These are phyloP conservation scores for Limnothrissa miodon DNA, from an alignment of 2,113 vertebrate species.

Conservation along the genomic window DNA sequence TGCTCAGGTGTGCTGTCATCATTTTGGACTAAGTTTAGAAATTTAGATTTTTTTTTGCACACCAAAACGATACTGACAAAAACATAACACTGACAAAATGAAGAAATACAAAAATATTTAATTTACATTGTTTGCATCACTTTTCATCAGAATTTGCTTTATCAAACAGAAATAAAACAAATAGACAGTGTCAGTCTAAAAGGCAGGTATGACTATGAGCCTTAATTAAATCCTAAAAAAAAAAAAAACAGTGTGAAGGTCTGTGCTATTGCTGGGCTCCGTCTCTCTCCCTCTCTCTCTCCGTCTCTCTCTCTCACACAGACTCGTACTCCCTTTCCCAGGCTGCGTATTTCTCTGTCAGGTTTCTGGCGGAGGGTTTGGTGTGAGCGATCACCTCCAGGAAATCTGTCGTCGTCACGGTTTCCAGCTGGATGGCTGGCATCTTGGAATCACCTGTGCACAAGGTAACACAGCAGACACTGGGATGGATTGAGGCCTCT, in stretches of 20 bases:
- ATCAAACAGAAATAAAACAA: background rate
- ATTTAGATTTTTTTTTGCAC: no score
- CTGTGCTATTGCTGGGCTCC: background rate
- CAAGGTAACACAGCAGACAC: background rate
- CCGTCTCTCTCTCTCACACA: conserved; percentile 64
- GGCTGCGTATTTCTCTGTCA: conserved; percentile 80
- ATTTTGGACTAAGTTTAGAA: background rate
- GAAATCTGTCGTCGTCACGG: conserved; percentile 83
- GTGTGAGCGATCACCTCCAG: conserved; percentile 84
- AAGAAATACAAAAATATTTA: background rate
- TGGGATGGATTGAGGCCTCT: no score
- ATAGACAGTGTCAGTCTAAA: conserved; percentile 1
- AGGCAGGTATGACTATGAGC: background rate
- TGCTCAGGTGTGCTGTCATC: background rate
- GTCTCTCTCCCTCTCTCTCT: conserved; percentile 33
- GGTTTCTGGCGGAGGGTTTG: conserved; percentile 84
- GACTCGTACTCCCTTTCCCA: conserved; percentile 92
- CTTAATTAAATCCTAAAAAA: background rate
- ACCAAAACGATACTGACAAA: no score
- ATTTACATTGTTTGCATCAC: background rate
- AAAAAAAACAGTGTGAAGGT: background rate
- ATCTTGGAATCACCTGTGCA: conserved; percentile 65
- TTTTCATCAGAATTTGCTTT: background rate
- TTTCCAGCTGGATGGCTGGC: conserved; percentile 76
- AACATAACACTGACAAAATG: background rate